phyloP scores from a whole-genome alignment of 2,888 invertebrate species.

The Malthinus seriepunctatus region DNA sequence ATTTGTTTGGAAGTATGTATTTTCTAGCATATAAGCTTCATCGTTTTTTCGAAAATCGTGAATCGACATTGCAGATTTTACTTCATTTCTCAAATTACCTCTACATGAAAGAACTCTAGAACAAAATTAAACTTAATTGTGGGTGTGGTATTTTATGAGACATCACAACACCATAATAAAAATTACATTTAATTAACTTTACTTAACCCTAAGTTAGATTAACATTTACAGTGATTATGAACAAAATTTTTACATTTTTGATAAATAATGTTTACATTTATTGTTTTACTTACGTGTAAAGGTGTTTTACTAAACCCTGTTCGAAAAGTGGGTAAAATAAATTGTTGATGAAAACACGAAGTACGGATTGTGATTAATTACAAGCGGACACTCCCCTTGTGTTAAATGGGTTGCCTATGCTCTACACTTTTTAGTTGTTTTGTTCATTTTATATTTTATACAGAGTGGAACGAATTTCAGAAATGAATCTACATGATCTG shows the following conservation, averaged over 20 bases:
- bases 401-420: too few relatives aligned
- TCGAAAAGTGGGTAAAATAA: too few relatives aligned
- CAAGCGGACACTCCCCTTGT: too few relatives aligned
- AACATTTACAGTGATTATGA: not conserved
- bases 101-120: not conserved
- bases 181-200: not conserved
- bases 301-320: too few relatives aligned
- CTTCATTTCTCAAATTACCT: not conserved
- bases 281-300: too few relatives aligned
- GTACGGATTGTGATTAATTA: too few relatives aligned
- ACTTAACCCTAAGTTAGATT: not conserved
- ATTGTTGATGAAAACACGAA: too few relatives aligned
- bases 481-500: too few relatives aligned
- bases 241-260: not conserved
- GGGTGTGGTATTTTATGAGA: not conserved
- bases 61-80: not conserved
- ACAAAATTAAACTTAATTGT: not conserved
- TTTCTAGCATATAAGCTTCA: constrained; percentile 5
- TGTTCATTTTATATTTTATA: too few relatives aligned
- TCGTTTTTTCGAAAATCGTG: not conserved
- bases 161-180: not conserved
- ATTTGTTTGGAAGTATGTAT: not conserved
- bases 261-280: too few relatives aligned
- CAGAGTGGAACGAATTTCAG: too few relatives aligned
- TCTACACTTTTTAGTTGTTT: too few relatives aligned